Evolutionary conservation across 2,888 invertebrate genomes (phyloP).

Genomic region (Oscheius onirici): DNA sequence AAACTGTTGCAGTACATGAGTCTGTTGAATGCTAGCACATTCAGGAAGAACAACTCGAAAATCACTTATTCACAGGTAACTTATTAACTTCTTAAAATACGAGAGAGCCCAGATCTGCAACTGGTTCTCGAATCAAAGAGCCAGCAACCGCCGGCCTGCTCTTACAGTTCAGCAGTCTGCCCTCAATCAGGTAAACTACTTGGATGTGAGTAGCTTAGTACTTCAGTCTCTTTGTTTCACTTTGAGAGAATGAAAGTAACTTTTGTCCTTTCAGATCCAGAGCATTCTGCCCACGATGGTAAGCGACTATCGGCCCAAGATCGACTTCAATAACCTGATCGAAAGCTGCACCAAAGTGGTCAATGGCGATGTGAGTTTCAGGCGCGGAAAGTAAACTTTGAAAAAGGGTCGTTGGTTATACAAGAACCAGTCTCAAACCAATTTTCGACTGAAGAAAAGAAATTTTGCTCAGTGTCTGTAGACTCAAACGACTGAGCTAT

Average conservation of each 20-base stretch:
- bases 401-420: no score
- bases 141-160: conserved; percentile 38
- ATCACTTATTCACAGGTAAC: conserved; percentile 61
- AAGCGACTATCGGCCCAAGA: conserved; percentile 35
- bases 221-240: neutral
- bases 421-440: no score
- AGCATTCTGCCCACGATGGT: conserved; percentile 29
- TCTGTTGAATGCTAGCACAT: conserved; percentile 90
- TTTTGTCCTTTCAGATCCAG: conserved; percentile 17
- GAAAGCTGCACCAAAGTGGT: conserved; percentile 35
- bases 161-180: conserved; percentile 20
- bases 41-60: conserved; percentile 76
- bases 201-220: conserved; percentile 18
- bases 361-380: conserved; percentile 13
- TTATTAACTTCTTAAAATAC: neutral
- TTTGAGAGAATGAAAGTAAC: conserved; percentile 4
- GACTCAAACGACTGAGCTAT: no score
- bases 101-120: conserved; percentile 66
- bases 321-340: conserved; percentile 39
- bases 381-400: neutral
- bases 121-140: conserved; percentile 90
- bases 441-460: no score
- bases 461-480: no score
- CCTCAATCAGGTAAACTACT: conserved; percentile 23
- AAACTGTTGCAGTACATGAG: conserved; percentile 95